Conservation (phyloP, 2,888 invertebrate genomes). For the Pristionchus fissidentatus region DNA sequence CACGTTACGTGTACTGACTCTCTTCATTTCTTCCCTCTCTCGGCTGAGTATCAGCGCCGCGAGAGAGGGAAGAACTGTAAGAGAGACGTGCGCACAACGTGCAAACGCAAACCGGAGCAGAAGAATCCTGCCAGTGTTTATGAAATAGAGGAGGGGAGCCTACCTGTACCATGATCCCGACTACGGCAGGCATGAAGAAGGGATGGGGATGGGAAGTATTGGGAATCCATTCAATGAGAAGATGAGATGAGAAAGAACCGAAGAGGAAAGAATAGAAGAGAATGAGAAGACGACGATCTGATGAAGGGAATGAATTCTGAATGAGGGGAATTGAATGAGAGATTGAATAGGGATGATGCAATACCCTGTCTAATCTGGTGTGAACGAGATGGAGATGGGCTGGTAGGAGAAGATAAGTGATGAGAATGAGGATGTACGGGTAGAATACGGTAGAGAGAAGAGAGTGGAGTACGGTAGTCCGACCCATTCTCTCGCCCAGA, state of each 20-base stretch:
- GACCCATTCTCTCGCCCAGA: slow-evolving; percentile 39
- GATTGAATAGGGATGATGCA: neutral
- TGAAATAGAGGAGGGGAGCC: neutral
- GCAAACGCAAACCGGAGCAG: no score
- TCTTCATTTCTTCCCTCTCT: no score
- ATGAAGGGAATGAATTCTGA: slow-evolving; percentile 51
- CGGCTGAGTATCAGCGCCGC: no score
- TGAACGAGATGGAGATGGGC: slow-evolving; percentile 11
- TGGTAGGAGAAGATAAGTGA: slow-evolving; percentile 26
- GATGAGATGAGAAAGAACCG: slow-evolving; percentile 56
- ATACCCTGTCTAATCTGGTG: neutral
- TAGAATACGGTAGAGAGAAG: slow-evolving; percentile 47
- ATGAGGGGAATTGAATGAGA: neutral
- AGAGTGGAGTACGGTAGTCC: slow-evolving; percentile 30
- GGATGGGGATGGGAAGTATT: slow-evolving; percentile 49
- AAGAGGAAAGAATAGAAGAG: slow-evolving; percentile 57
- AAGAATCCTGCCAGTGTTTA: no score
- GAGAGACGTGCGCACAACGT: no score
- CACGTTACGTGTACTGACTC: no score
- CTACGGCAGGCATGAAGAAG: slow-evolving; percentile 60
- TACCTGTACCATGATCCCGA: slow-evolving; percentile 59
- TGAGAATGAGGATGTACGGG: neutral
- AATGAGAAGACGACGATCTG: slow-evolving; percentile 53
- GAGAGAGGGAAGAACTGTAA: neutral
- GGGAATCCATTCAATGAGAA: slow-evolving; percentile 51